Evolutionary conservation across 2,113 vertebrate genomes (phyloP).

Genomic region (Psittacus erithacus): DNA sequence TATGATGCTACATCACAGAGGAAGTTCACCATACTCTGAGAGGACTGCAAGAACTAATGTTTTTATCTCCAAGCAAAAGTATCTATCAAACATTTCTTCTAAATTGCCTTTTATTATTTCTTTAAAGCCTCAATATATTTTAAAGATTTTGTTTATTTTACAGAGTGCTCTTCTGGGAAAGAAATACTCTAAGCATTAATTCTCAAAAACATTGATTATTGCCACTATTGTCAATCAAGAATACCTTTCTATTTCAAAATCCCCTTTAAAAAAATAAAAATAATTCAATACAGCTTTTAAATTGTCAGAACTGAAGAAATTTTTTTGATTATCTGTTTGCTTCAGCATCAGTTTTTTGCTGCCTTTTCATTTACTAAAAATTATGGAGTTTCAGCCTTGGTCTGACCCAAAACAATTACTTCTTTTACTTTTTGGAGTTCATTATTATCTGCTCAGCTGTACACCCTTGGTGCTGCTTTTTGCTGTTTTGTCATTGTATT

Average conservation of each 20-base stretch:
- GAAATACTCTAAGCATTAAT: background rate
- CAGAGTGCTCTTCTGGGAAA: background rate
- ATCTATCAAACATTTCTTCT: background rate
- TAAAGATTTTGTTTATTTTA: background rate
- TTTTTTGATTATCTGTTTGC: background rate
- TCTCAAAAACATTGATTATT: background rate
- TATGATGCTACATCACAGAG: accelerated
- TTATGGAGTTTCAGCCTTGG: background rate
- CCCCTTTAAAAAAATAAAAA: background rate
- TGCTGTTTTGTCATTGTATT: constrained; percentile 20
- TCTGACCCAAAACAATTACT: background rate
- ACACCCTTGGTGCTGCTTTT: background rate
- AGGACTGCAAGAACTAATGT: background rate
- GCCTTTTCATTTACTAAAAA: background rate
- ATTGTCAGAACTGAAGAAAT: background rate
- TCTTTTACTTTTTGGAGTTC: background rate
- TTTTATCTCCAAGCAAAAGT: background rate
- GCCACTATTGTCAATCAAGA: background rate
- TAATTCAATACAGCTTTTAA: background rate
- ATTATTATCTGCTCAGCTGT: background rate
- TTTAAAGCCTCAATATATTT: background rate
- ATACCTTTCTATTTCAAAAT: background rate
- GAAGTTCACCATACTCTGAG: background rate
- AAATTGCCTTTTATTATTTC: background rate
- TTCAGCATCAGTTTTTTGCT: background rate